phyloP scores from a whole-genome alignment of 2,888 invertebrate genomes.

The Uloborus plumipes region DNA sequence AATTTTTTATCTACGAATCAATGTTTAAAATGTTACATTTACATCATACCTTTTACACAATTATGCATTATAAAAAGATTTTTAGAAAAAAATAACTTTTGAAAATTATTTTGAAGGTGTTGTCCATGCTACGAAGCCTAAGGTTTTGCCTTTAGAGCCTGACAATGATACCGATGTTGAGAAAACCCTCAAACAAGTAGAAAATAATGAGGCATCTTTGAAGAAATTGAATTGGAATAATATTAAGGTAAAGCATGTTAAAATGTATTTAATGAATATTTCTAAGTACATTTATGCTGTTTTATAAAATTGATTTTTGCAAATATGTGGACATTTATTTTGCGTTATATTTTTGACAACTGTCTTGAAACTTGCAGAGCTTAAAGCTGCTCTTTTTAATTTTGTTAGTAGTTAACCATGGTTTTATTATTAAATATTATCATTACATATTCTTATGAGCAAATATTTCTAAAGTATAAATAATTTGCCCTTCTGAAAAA shows the following conservation, averaged over 20 bases:
- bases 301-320: neutral
- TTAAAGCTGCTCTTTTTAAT: too few species aligned
- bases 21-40: neutral
- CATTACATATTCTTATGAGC: too few species aligned
- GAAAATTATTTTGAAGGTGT: conserved; percentile 76
- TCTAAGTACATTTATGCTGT: too few species aligned
- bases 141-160: conserved; percentile 92
- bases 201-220: conserved; percentile 84
- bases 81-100: neutral
- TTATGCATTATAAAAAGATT: neutral
- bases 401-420: too few species aligned
- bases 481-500: too few species aligned
- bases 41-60: neutral
- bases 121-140: conserved; percentile 92
- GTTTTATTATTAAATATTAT: too few species aligned
- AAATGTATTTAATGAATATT: neutral
- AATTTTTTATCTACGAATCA: neutral
- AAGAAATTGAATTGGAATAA: conserved; percentile 99
- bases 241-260: conserved; percentile 83
- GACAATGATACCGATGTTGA: conserved; percentile 97
- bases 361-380: too few species aligned
- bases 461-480: too few species aligned
- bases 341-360: too few species aligned
- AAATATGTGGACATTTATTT: neutral
- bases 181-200: conserved; percentile 87